Evolutionary conservation across 2,797 vertebrate species (phyloP), one percentile per base, ranked within the genome.

Genomic region (Rhynchonycteris naso): DNA sequence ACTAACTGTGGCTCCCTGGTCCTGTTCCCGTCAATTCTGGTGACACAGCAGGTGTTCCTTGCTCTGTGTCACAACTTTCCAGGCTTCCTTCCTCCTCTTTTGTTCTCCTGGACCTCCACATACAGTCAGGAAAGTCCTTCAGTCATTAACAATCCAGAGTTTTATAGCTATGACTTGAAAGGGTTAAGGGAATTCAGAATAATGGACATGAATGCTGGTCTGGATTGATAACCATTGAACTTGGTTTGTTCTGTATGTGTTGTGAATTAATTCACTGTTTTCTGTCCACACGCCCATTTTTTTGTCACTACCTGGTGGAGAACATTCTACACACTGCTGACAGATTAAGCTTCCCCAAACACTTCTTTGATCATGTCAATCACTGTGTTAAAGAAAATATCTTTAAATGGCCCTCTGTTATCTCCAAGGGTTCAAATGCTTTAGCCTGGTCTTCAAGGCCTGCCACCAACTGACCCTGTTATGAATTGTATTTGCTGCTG

Each of bases 261-360:
- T 18, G 54, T n/a, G 84, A 84, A 47, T 83, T 87, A 71, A 82
- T 82, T 91, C 79, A 82, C 83, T 50, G 35, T 66, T 93, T 93
- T 91, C 75, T 91, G 38, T 91, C 30, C 76, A 75, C 43, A 78
- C 2, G 33, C 35, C 81, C 50, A 90, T 95, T 94, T 95, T 90
- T 88, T 88, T 83, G 81, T 94, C 69, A 58, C 65, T 28, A 6
- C 13, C 7, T 38, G 38, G 61, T 92, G 74, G 65, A 82, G 89
- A 68, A 80, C 35, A 69, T 58, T 76, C 72, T n/a, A n/a, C 30
- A 65, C 7, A 90, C 22, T 16, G 22, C 33, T 75, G 35, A 33
- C 50, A 82, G 65, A 52, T 82, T 58, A 92, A 63, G 81, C 21
- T 66, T 92, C 52, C 33, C 58, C 63, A 86, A 92, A 65, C 28